These are phyloP conservation scores for Ernsta delagoae DNA, from an alignment of 2,888 invertebrate species.

Conservation along the genomic window DNA sequence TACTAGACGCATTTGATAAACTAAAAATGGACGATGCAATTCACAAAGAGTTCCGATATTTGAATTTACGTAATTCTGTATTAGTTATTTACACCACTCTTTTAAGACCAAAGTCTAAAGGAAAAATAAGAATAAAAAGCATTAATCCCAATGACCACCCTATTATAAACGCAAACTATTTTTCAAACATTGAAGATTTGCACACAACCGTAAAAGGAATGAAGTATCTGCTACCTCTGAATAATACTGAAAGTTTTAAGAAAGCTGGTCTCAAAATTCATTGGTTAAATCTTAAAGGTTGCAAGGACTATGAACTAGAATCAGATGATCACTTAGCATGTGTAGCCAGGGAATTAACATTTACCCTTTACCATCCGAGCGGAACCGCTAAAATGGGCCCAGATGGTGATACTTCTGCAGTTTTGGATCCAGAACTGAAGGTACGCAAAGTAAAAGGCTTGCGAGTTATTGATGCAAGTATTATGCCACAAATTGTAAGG, in stretches of 20 bases:
- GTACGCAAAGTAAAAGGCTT: constrained; percentile 64
- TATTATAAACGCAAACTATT: constrained; percentile 84
- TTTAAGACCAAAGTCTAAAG: constrained; percentile 88
- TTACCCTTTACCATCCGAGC: constrained; percentile 88
- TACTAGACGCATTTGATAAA: constrained; percentile 54
- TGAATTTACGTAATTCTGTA: constrained; percentile 56
- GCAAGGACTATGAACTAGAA: constrained; percentile 51
- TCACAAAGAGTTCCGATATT: constrained; percentile 49
- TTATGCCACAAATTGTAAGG: constrained; percentile 86
- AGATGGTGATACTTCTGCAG: constrained; percentile 40
- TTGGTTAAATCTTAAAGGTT: constrained; percentile 63
- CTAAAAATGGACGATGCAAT: constrained; percentile 57
- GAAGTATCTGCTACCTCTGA: constrained; percentile 53
- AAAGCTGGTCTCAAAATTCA: constrained; percentile 53
- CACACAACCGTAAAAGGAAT: constrained; percentile 55
- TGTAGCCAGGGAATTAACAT: constrained; percentile 50
- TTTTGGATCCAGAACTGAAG: constrained; percentile 38
- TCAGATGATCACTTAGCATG: constrained; percentile 45
- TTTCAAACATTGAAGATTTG: constrained; percentile 83
- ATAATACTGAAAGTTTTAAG: constrained; percentile 58
- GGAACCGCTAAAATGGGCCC: constrained; percentile 88
- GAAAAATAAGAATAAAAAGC: constrained; percentile 86
- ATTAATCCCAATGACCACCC: constrained; percentile 74
- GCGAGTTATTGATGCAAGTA: constrained; percentile 87
- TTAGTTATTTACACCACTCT: constrained; percentile 83